A percentile compares a stretch with the other conserved stretches of the same genome.
phyloP scores from a whole-genome alignment of 1,140 invertebrate species.

The Lysiphlebus fabarum region DNA sequence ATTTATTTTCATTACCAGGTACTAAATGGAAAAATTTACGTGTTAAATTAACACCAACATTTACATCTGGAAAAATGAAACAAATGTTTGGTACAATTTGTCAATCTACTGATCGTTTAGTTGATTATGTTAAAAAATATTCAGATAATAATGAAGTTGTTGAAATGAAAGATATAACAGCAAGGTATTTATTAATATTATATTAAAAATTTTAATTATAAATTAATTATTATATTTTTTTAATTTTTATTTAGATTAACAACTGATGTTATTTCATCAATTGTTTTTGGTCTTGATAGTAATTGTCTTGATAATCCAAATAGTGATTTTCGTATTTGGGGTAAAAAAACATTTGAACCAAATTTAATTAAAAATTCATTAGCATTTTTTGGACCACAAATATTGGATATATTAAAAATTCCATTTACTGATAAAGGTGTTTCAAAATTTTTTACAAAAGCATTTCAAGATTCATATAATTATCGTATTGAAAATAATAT shows the following conservation, averaged over 20 bases:
- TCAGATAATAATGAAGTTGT: conserved; percentile 29
- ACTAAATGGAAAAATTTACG: conserved; percentile 57
- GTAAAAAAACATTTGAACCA: conserved; percentile 34
- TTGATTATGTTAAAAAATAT: conserved; percentile 27
- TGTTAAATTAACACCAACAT: conserved; percentile 57
- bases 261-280: conserved; percentile 60
- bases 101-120: conserved; percentile 45
- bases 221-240: too few relatives aligned
- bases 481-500: conserved; percentile 49
- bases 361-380: conserved; percentile 35
- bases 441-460: conserved; percentile 49
- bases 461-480: conserved; percentile 55
- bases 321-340: conserved; percentile 29
- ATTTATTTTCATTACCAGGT: conserved; percentile 52
- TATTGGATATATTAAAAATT: conserved; percentile 22
- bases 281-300: conserved; percentile 59
- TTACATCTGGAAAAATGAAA: conserved; percentile 60
- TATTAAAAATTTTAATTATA: too few relatives aligned
- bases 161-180: conserved; percentile 56
- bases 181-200: conserved; percentile 28
- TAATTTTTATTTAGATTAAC: conserved; percentile 55
- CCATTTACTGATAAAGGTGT: conserved; percentile 29
- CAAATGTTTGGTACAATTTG: conserved; percentile 54
- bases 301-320: conserved; percentile 55
- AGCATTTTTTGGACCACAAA: conserved; percentile 6